Percentiles rank a stretch among this genome's conserved stretches.
phyloP scores from a whole-genome alignment of 2,797 vertebrate species.

The Notolepis coatsorum region DNA sequence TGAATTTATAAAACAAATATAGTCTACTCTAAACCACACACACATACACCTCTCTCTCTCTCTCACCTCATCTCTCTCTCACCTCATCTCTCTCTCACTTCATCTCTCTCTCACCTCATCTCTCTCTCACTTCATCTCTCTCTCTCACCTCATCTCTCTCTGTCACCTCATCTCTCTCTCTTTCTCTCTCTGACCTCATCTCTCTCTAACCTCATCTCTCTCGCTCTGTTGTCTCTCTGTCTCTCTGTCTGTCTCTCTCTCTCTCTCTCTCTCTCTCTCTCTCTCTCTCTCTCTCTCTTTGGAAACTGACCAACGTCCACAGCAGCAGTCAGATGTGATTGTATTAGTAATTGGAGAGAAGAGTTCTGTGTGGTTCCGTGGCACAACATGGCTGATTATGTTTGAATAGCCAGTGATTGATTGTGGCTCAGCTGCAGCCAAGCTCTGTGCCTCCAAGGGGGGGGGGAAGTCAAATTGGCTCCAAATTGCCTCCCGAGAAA shows the following conservation, averaged over 20 bases:
- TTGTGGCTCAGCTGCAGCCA: constrained; percentile 34
- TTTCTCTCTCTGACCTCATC: too few species aligned
- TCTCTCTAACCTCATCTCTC: too few species aligned
- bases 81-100: too few species aligned
- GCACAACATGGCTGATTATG: constrained; percentile 62
- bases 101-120: too few species aligned
- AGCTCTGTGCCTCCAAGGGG: background rate
- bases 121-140: too few species aligned
- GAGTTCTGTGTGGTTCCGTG: constrained; percentile 23
- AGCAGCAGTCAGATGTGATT: constrained; percentile 67
- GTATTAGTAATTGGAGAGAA: constrained; percentile 62
- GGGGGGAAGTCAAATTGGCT: background rate
- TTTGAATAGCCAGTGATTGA: constrained; percentile 68
- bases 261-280: too few species aligned
- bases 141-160: background rate
- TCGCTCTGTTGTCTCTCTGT: too few species aligned
- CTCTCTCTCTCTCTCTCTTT: constrained; percentile 4
- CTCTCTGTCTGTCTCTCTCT: too few species aligned
- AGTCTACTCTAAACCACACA: background rate
- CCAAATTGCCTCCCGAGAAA: constrained; percentile 15
- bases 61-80: too few species aligned
- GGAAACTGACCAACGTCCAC: constrained; percentile 58
- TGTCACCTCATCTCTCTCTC: background rate
- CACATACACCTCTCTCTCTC: background rate
- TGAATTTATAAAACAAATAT: background rate